Conservation (phyloP, 1,140 invertebrate species). For the Pogonomyrmex barbatus region DNA sequence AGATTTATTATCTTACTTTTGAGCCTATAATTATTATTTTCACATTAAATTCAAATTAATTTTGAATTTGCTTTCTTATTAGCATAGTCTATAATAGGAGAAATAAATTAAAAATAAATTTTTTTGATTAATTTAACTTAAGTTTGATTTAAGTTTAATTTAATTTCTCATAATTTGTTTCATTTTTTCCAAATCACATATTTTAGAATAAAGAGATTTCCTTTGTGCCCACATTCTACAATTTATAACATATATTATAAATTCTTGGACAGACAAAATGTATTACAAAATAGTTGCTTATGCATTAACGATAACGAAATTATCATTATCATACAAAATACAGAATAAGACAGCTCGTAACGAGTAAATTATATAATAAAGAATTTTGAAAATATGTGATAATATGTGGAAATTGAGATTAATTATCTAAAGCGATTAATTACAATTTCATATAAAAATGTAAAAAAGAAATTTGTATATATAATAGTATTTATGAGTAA, state of each 20-base stretch:
- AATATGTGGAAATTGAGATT: not conserved
- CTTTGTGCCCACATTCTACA: too few relatives aligned
- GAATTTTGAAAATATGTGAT: not conserved
- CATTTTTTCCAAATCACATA: not conserved
- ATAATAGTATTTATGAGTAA: not conserved
- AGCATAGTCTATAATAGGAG: not conserved
- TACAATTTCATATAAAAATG: not conserved
- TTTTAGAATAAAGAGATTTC: not conserved
- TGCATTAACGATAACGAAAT: too few relatives aligned
- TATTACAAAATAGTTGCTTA: too few relatives aligned
- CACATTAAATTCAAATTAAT: not conserved
- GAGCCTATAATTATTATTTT: too few relatives aligned
- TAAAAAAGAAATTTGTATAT: not conserved
- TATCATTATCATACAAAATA: too few relatives aligned
- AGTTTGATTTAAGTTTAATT: too few relatives aligned
- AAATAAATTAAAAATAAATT: not conserved
- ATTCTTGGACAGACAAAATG: too few relatives aligned
- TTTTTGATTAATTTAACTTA: not conserved
- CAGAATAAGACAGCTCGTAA: too few relatives aligned
- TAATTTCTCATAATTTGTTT: not conserved
- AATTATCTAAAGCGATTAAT: not conserved
- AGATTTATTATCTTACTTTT: too few relatives aligned
- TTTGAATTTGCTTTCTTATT: not conserved
- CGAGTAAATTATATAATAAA: not conserved
- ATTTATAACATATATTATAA: too few relatives aligned